Conservation (phyloP, 2,888 invertebrate species). For the Eretmocerus hayati region DNA sequence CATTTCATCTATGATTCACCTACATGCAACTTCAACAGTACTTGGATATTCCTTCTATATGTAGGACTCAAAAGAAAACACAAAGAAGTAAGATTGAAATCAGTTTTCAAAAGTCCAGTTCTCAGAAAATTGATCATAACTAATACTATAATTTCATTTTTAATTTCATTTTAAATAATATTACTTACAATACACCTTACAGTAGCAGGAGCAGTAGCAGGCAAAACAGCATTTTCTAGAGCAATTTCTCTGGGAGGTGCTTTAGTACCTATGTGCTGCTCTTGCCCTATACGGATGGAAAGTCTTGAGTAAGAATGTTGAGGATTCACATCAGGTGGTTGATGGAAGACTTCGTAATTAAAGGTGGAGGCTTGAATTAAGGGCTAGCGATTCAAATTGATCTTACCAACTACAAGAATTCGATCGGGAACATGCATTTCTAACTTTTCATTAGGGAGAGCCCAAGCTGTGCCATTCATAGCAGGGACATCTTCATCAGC, state of each 20-base stretch:
- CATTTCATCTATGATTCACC: too few species aligned
- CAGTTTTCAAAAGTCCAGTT: too few species aligned
- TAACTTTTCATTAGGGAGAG: conserved; percentile 57
- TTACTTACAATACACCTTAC: conserved; percentile 49
- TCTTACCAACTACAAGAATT: conserved; percentile 78
- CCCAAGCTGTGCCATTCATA: conserved; percentile 56
- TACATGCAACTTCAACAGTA: too few species aligned
- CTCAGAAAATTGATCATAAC: too few species aligned
- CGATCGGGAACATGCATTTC: conserved; percentile 92
- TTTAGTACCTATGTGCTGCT: conserved; percentile 58
- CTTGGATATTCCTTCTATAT: too few species aligned
- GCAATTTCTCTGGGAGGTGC: conserved; percentile 83
- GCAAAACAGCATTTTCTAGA: conserved; percentile 73
- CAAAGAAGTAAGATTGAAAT: too few species aligned
- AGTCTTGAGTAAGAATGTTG: too few species aligned
- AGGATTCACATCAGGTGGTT: too few species aligned
- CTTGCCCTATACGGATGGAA: conserved; percentile 50
- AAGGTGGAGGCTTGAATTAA: too few species aligned
- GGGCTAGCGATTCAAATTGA: too few species aligned
- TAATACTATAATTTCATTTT: not conserved
- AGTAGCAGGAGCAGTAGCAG: conserved; percentile 62
- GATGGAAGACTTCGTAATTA: too few species aligned
- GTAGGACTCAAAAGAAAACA: too few species aligned
- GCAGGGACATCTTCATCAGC: conserved; percentile 59
- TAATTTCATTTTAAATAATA: not conserved